Conservation (phyloP, 2,113 vertebrate genomes). For the Phaethornis superciliosus region DNA sequence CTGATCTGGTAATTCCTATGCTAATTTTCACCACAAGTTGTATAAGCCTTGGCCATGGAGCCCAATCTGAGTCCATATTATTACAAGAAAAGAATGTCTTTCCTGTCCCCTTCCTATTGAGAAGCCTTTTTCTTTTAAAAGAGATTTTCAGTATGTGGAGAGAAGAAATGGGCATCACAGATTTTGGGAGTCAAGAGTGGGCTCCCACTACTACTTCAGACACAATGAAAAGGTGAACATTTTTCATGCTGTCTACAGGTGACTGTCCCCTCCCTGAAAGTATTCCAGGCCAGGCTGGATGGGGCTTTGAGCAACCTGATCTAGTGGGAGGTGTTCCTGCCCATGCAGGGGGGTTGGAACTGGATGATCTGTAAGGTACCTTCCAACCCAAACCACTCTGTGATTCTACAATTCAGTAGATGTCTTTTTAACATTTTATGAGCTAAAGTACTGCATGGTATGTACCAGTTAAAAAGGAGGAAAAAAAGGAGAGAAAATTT, state of each 20-base stretch:
- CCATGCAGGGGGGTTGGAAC: too few relatives aligned
- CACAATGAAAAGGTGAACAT: background rate
- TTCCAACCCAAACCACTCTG: too few relatives aligned
- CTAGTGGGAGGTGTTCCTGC: too few relatives aligned
- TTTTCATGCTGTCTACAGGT: slow-evolving; percentile 9
- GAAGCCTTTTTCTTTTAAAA: background rate
- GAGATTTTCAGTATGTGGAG: background rate
- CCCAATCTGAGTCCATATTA: background rate
- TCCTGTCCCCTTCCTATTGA: background rate
- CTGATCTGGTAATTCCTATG: slow-evolving; percentile 26
- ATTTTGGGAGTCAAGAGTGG: background rate
- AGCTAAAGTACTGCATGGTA: background rate
- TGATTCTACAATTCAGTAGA: background rate
- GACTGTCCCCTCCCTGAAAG: too few relatives aligned
- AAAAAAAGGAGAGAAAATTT: background rate
- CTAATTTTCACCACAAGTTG: slow-evolving; percentile 39
- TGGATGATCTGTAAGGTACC: too few relatives aligned
- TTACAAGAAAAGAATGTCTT: background rate
- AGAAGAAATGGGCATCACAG: background rate
- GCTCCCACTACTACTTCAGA: background rate
- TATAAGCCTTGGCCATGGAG: background rate
- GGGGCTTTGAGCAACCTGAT: too few relatives aligned
- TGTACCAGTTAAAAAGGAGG: background rate
- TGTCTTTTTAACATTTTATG: background rate
- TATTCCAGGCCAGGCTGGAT: too few relatives aligned